Evolutionary conservation across 2,888 invertebrate genomes (phyloP), one percentile per base, ranked within the genome.

Genomic region (Tridacna gigas): DNA sequence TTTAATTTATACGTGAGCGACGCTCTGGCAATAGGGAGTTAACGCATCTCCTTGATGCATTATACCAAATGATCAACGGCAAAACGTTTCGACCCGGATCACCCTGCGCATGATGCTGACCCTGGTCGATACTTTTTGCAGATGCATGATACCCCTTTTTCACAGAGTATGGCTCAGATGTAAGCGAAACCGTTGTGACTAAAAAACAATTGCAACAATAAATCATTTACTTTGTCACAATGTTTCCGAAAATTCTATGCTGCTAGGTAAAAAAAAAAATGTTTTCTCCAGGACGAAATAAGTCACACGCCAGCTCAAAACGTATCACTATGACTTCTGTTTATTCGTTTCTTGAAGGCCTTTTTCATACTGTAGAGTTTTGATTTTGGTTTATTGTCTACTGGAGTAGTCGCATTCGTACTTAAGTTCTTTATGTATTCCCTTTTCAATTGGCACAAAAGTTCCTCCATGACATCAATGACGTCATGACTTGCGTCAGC

Each of bases 291-390:
- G 37, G 2, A 7, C 7, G 7, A 37, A 37, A 37, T 37, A 7
- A 37, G 37, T 37, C 37, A 37, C 37, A 4, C 7, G 7, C 37
- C 37, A 56, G 56, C 20, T 74, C 65, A 79, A 26, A 79, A 79
- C 20, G 92, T 93, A 82, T 93, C 93, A 84, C 93, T 93, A 69
- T 91, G 89, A 74, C 93, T 93, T 37, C 93, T 79, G 15, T 91
- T 91, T 22, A 93, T 93, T 66, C 93, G 84, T 86, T 92, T 93
- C 85, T 93, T 93, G 71, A 94, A 90, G 11, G 92, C 93, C 51
- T 92, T 91, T 83, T 93, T 93, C 92, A 93, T 93, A 84, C 91
- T 93, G 82, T 91, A 91, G 11, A 94, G 88, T 79, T 92, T 90
- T 18, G 92, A 91, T 67, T 81, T 85, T 0, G 90, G 84, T 80